These are phyloP conservation scores for Myiozetetes cayanensis DNA, from an alignment of 2,113 vertebrate genomes.

Conservation along the genomic window DNA sequence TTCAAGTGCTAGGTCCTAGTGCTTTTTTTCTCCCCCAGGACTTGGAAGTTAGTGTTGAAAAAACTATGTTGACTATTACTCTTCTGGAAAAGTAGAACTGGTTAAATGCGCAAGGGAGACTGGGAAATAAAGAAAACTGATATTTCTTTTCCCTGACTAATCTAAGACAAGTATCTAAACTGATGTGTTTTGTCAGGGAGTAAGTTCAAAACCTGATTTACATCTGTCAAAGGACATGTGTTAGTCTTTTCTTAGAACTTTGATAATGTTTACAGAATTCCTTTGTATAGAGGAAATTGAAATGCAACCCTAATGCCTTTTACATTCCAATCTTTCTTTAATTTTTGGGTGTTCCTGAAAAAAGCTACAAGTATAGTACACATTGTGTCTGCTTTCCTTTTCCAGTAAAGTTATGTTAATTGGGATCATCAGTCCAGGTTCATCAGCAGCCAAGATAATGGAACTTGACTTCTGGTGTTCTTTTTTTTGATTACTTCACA, in stretches of 20 bases:
- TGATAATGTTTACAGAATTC: conserved; percentile 17
- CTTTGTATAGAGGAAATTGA: background rate
- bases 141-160: background rate
- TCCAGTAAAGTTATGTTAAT: background rate
- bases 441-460: background rate
- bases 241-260: background rate
- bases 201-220: background rate
- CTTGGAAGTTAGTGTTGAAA: background rate
- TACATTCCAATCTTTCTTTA: background rate
- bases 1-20: background rate
- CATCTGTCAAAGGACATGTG: background rate
- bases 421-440: background rate
- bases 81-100: background rate
- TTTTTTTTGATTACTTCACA: background rate
- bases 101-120: background rate
- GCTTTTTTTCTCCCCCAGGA: background rate
- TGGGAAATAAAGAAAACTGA: background rate
- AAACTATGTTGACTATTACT: background rate
- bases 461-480: background rate
- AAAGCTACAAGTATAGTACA: background rate
- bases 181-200: background rate
- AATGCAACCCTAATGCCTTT: background rate
- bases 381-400: background rate
- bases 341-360: background rate
- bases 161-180: background rate